These are phyloP conservation scores for Abramis brama DNA, from an alignment of 2,113 vertebrate genomes.

Conservation along the genomic window DNA sequence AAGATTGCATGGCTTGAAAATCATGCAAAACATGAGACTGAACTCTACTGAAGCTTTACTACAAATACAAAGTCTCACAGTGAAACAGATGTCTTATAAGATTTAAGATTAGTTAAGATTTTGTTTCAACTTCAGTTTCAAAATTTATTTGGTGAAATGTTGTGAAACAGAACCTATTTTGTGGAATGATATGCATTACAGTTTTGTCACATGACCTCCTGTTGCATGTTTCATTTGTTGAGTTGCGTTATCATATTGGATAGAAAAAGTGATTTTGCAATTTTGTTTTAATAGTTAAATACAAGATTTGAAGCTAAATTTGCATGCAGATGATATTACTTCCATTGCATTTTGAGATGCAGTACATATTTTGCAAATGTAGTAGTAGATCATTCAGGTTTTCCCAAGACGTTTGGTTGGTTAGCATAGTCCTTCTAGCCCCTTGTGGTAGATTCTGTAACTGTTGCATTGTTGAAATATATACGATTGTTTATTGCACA, in stretches of 20 bases:
- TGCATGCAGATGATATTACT: background rate
- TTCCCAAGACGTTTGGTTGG: background rate
- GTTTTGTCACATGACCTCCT: background rate
- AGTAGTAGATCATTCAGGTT: background rate
- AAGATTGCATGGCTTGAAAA: background rate
- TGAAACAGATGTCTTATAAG: background rate
- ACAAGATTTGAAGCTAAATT: background rate
- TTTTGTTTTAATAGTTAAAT: background rate
- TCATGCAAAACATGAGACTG: background rate
- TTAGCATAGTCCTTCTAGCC: background rate
- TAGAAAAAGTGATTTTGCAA: background rate
- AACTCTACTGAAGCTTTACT: background rate
- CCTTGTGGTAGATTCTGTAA: background rate
- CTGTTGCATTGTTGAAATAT: background rate
- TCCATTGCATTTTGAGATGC: background rate
- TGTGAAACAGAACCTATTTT: background rate
- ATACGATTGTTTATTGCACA: background rate
- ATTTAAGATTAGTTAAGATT: background rate
- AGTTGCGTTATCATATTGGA: background rate
- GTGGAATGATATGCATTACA: background rate
- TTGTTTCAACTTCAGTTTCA: conserved; percentile 1
- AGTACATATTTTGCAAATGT: background rate
- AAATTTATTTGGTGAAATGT: background rate
- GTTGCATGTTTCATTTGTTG: background rate
- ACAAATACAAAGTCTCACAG: background rate